These are phyloP conservation scores for Acanthornis magna DNA, from an alignment of 2,797 vertebrate species.

Conservation along the genomic window DNA sequence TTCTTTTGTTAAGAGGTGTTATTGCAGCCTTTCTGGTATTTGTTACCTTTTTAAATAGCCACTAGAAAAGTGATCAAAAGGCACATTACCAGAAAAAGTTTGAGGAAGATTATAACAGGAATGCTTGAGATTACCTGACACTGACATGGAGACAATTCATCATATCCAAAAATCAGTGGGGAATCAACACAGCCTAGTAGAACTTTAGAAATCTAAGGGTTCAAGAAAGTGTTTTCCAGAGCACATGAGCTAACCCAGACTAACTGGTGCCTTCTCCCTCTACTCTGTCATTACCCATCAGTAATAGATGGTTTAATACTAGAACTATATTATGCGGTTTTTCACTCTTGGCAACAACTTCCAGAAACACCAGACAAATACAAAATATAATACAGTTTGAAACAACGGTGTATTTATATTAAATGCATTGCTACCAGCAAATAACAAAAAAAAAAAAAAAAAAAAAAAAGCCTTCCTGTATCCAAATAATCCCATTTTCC, in stretches of 20 bases:
- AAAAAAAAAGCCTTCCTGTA: not conserved
- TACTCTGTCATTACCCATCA: slow-evolving; percentile 78
- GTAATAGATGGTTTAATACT: slow-evolving; percentile 75
- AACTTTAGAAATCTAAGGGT: slow-evolving; percentile 59
- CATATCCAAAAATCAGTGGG: slow-evolving; percentile 32
- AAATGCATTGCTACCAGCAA: slow-evolving; percentile 55
- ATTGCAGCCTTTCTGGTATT: not conserved
- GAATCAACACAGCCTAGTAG: slow-evolving; percentile 35
- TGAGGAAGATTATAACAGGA: not conserved
- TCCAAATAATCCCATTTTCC: slow-evolving; percentile 26
- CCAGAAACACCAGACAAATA: slow-evolving; percentile 61
- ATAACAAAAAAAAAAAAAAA: slow-evolving; percentile 17
- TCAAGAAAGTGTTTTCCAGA: slow-evolving; percentile 70
- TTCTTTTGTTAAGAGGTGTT: not conserved
- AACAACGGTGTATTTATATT: slow-evolving; percentile 32
- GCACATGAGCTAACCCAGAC: slow-evolving; percentile 77
- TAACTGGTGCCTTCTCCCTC: slow-evolving; percentile 76
- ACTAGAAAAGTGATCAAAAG: not conserved
- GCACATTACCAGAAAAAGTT: not conserved
- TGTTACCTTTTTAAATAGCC: not conserved
- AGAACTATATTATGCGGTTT: slow-evolving; percentile 71
- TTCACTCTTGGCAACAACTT: slow-evolving; percentile 68
- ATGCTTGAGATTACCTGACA: slow-evolving; percentile 11
- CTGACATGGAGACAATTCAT: slow-evolving; percentile 9
- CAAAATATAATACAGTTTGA: slow-evolving; percentile 59